A percentile compares a stretch with the other conserved stretches of the same genome.
Evolutionary conservation across 2,888 invertebrate genomes (phyloP).

Genomic region (Acanthosoma haemorrhoidale): DNA sequence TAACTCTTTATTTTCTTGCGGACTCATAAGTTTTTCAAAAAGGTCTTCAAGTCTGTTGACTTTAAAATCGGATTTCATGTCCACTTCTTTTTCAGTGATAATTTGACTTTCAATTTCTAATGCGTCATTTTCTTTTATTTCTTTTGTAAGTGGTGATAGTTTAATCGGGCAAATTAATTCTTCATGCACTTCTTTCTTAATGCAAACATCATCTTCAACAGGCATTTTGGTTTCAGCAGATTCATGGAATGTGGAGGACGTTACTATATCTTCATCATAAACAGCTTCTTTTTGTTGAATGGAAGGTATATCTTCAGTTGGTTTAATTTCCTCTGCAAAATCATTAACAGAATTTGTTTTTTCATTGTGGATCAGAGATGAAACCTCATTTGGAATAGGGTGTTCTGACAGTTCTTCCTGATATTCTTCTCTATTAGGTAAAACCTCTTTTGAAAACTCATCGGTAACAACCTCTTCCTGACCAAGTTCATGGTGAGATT

Average conservation of each 20-base stretch:
- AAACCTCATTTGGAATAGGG: not conserved
- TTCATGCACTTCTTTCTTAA: not conserved
- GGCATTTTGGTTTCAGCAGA: constrained; percentile 19
- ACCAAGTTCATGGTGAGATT: no score
- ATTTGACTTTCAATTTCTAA: not conserved
- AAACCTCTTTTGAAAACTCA: no score
- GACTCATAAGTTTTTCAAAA: not conserved
- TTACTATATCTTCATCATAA: not conserved
- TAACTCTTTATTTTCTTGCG: not conserved
- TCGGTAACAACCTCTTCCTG: no score
- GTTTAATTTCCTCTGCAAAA: not conserved
- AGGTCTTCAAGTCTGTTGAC: not conserved
- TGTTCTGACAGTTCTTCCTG: no score
- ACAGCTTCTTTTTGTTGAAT: not conserved
- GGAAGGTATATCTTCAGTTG: not conserved
- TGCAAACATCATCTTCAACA: not conserved
- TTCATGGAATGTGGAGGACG: not conserved
- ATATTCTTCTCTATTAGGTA: no score
- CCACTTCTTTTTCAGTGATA: not conserved
- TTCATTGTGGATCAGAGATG: not conserved
- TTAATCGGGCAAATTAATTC: not conserved
- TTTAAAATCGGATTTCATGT: not conserved
- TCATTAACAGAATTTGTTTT: not conserved
- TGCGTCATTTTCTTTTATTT: not conserved
- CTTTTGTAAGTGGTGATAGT: not conserved